Percentiles rank a stretch among this genome's conserved stretches.
phyloP scores from a whole-genome alignment of 2,888 invertebrate genomes.

The Xestia rhomboidea region DNA sequence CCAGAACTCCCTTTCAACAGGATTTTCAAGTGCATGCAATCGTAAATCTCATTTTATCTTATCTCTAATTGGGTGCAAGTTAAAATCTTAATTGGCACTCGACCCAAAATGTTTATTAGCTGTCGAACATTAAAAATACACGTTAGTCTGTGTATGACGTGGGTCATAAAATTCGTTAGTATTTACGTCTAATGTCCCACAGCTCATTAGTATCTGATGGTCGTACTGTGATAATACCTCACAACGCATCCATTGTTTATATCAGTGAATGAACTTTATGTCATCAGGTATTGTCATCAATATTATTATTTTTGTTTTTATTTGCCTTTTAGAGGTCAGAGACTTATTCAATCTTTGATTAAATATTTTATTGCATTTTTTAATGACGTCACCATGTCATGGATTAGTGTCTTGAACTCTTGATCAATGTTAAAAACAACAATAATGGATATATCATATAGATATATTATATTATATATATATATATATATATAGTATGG shows the following conservation, averaged over 20 bases:
- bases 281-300: constrained; percentile 50
- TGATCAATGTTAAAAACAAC: background rate
- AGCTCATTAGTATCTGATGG: constrained; percentile 66
- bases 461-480: too few relatives aligned
- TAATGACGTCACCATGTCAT: background rate
- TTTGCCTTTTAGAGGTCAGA: constrained; percentile 39
- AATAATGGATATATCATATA: too few relatives aligned
- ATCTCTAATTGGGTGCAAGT: constrained; percentile 44
- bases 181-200: constrained; percentile 37
- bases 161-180: constrained; percentile 45
- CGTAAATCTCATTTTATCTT: constrained; percentile 39
- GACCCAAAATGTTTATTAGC: constrained; percentile 45
- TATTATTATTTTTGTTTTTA: constrained; percentile 52
- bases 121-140: constrained; percentile 51
- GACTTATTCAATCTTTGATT: constrained; percentile 19
- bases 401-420: background rate
- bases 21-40: constrained; percentile 40
- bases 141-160: constrained; percentile 15
- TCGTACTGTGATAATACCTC: constrained; percentile 70
- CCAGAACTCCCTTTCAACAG: constrained; percentile 5
- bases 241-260: constrained; percentile 73
- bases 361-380: background rate
- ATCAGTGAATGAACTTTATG: constrained; percentile 77
- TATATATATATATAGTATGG: too few relatives aligned
- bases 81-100: constrained; percentile 57